A percentile compares a stretch with the other conserved stretches of the same genome.
These are phyloP conservation scores for Xestia rhomboidea DNA, from an alignment of 2,888 invertebrate species.

Conservation along the genomic window DNA sequence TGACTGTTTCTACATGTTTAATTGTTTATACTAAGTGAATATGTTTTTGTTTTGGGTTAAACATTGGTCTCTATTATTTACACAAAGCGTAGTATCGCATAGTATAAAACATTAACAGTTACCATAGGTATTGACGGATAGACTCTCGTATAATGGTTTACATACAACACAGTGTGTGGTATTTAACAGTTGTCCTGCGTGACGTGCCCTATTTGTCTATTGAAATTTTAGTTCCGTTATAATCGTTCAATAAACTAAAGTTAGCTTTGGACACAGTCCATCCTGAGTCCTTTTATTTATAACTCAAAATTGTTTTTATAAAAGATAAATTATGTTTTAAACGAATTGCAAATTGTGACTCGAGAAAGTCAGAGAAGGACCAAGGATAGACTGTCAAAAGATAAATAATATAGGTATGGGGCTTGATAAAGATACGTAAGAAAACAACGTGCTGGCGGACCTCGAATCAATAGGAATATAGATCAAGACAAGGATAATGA, in stretches of 20 bases:
- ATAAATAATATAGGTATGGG: neutral
- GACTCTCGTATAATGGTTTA: conserved; percentile 12
- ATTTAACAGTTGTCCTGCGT: conserved; percentile 32
- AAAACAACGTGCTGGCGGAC: neutral
- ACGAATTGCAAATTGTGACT: neutral
- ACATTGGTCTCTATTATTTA: neutral
- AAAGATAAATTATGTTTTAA: neutral
- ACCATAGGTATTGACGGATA: conserved; percentile 3
- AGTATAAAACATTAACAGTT: conserved; percentile 32
- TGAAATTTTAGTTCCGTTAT: conserved; percentile 34
- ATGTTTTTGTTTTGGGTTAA: neutral
- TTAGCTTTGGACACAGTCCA: neutral
- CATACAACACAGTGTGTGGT: conserved; percentile 3
- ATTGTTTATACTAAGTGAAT: neutral
- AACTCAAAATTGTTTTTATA: neutral
- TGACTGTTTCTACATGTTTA: neutral
- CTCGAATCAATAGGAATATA: neutral
- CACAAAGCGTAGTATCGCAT: neutral
- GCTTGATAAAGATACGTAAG: neutral
- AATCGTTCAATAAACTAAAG: neutral
- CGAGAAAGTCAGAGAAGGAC: neutral
- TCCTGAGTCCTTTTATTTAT: neutral
- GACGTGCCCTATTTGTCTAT: conserved; percentile 23
- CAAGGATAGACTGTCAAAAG: neutral
- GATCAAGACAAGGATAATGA: neutral